Evolutionary conservation across 2,113 vertebrate species (phyloP), one percentile per base, ranked within the genome.

Genomic region (Telmatochromis sp.): DNA sequence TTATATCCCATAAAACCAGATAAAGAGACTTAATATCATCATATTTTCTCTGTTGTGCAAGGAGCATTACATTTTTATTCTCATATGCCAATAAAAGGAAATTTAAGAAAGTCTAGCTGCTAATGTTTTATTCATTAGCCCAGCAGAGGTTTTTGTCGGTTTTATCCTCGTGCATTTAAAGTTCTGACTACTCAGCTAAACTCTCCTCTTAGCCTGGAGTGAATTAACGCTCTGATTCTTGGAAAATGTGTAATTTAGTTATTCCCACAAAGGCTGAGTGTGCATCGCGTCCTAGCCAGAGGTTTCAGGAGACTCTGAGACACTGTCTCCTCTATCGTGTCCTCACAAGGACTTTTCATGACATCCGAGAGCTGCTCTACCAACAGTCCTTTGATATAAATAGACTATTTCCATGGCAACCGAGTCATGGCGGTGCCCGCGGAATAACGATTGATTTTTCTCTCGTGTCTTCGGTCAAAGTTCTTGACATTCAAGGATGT

Each of bases 281-380:
- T 21, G 17, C 33, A 15, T 35, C 81, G 1, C 9, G 51, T 87
- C 4, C 26, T 47, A 65, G 11, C 10, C 19, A 13, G 33, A 80
- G 21, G 53, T 31, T 63, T 85, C 14, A 40, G 28, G 68, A 75
- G 79, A 47, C 81, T 80, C 47, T 65, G 5, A 80, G 35, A 53
- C 45, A 28, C 7, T 35, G 55, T 85, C 75, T 91, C 82, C 50
- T 80, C 63, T 51, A 54, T 60, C 12, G 0, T 45, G 87, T 79
- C 92, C 87, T 86, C 86, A 73, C 87, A 95, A 94, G 92, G 91
- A 91, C 92, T 87, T 89, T 91, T 60, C 28, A 50, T 82, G 93
- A 91, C 90, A 95, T 9, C 55, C 1, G 93, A 95, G 92, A 85
- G 9, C 65, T 13, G 19, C 84, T 83, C 81, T 35, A 60, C 82